A percentile compares a stretch with the other conserved stretches of the same genome.
phyloP scores from a whole-genome alignment of 2,888 invertebrate species.

The Conomelus anceps region DNA sequence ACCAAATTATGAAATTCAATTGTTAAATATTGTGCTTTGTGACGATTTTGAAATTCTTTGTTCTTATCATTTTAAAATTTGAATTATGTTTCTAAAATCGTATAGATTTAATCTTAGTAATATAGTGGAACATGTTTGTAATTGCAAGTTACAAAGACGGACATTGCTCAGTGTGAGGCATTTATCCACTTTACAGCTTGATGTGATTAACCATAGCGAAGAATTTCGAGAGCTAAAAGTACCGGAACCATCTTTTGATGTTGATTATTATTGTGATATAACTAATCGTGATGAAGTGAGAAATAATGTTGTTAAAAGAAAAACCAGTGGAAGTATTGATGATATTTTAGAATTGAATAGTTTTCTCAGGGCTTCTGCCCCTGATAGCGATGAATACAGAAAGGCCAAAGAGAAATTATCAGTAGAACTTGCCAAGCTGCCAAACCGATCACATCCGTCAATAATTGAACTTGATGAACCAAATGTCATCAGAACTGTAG shows the following conservation, averaged over 20 bases:
- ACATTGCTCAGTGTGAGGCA: neutral
- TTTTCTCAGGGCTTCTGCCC: neutral
- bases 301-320: neutral
- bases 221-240: neutral
- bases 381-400: neutral
- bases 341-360: neutral
- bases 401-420: slow-evolving; percentile 42
- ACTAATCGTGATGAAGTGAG: neutral
- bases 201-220: neutral
- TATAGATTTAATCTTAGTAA: neutral
- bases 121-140: neutral
- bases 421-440: slow-evolving; percentile 58
- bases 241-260: neutral
- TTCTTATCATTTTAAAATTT: neutral
- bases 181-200: neutral
- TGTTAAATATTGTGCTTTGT: too few relatives aligned
- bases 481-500: slow-evolving; percentile 50
- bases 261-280: slow-evolving; percentile 1
- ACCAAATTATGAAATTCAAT: too few relatives aligned
- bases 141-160: neutral
- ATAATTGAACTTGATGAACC: slow-evolving; percentile 54
- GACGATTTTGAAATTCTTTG: too few relatives aligned
- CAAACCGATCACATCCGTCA: slow-evolving; percentile 67
- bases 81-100: neutral
- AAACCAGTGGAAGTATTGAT: neutral